Evolutionary conservation across 2,888 invertebrate species (phyloP).

Genomic region (Andrena hattorfiana): DNA sequence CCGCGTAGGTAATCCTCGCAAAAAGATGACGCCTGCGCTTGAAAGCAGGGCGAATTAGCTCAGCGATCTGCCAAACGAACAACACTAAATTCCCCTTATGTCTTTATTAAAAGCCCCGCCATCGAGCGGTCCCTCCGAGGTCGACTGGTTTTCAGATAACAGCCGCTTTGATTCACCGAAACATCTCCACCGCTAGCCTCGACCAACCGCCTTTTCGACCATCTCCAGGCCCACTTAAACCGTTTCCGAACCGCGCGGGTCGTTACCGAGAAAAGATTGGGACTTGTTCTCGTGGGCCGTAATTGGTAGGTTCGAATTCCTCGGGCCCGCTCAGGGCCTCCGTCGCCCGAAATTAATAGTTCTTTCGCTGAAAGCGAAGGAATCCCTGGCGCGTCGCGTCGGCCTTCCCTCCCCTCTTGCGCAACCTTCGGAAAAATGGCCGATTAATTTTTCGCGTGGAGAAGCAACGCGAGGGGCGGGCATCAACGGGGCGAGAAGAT

Average conservation of each 20-base stretch:
- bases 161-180: conserved; percentile 46
- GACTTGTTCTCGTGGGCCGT: conserved; percentile 70
- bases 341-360: conserved; percentile 82
- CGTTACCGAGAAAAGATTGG: conserved; percentile 34
- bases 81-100: conserved; percentile 15
- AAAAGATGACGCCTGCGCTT: too few species aligned
- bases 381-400: neutral
- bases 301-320: conserved; percentile 83
- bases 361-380: conserved; percentile 57
- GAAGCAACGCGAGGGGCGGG: neutral
- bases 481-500: conserved; percentile 42
- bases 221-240: neutral
- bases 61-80: conserved; percentile 18
- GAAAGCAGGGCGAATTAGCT: conserved; percentile 9
- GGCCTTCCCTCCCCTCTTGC: neutral
- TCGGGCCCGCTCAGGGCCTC: conserved; percentile 68
- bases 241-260: conserved; percentile 1
- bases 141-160: conserved; percentile 48
- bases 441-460: conserved; percentile 37
- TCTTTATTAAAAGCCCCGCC: conserved; percentile 45
- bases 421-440: neutral
- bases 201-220: conserved; percentile 2
- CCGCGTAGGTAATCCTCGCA: too few species aligned
- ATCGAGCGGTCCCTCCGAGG: conserved; percentile 14
- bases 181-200: conserved; percentile 12